Base-by-base conservation (phyloP, 2,113 vertebrate genomes). In the Syngnathus scovelli region DNA sequence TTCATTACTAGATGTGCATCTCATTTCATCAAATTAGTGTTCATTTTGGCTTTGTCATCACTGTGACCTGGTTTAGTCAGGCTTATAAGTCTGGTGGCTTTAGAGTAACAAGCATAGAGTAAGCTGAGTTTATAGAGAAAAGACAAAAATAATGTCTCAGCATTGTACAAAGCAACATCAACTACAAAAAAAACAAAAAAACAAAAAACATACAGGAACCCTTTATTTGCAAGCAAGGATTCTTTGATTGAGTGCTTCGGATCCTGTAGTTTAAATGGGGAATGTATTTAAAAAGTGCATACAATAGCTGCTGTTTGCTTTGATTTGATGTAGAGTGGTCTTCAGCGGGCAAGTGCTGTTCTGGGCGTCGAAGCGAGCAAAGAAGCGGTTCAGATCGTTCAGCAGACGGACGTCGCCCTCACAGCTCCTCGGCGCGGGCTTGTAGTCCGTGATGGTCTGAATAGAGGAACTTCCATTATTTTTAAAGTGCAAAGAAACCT, bases 181-280 rank as follows among this genome's bases (percentile, higher is more conserved):
- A 33, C 27, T 6, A 2, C 7, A 11, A 13, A 13, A 13, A 27
- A 56, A 46, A 46, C 79, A 46, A 46, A 46, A 11, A 10, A 46
- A 12, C 2, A 44, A 85, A 64, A 56, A 69, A 66, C 43, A 21
- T 38, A 43, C 9, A 43, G 41, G 9, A 18, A 64, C 73, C 76
- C 74, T 73, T 75, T 76, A 82, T 58, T 80, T 38, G 51, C 61
- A 43, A 75, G 54, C 54, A 46, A 68, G 19, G 48, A 51, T 51
- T 56, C 79, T 74, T 61, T 79, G 69, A 66, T 79, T 33, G 48
- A 75, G 61, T 72, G 43, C 49, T 66, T 61, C 60, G 71, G 64
- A 77, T 70, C 68, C 68, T 75, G 70, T 75, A 69, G 83, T 86
- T 86, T 81, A 83, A 89, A 89, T 88, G 79, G 72, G 52, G 83